Evolutionary conservation across 2,113 vertebrate species (phyloP), one percentile per base, ranked within the genome.

Genomic region (Callorhinus ursinus): DNA sequence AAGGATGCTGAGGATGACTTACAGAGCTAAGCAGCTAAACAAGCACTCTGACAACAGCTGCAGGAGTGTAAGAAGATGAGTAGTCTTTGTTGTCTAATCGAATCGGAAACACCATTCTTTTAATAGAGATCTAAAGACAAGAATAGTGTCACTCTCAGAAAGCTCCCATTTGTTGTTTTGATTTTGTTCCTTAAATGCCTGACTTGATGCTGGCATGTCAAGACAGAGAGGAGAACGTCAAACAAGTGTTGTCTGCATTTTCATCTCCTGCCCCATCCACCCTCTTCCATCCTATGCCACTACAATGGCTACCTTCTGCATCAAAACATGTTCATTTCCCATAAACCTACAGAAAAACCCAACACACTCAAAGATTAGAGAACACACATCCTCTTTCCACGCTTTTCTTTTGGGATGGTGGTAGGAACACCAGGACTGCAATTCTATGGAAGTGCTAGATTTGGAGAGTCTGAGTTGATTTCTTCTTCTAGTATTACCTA

Each of bases 141-240:
- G 92, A 72, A 39, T 81, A 80, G 72, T 55, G 74, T 94, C 79
- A 10, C 85, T 92, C 67, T 96, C 31, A 88, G 80, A 96, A 28
- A 18, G 82, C 86, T 96, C 96, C 82, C 74, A 65, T 89, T 82
- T 84, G 55, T 92, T 95, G 74, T 81, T 96, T 94, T 84, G 46
- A 6, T 97, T 96, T 86, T 97, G 61, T 97, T 98, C 86, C 93
- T 96, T 90, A 97, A 95, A 95, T 96, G 93, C 0, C 91, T 87
- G 96, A 96, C 92, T 97, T 92, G 74, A 77, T 95, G 22, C 55
- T 28, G 76, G 92, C 95, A 94, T 98, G 96, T 98, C 97, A 98
- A 98, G 98, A 96, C 92, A 83, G 88, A 97, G 74, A 94, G 94
- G 88, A 97, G 93, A 96, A 96, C 96, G 97, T 97, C 90, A 98